These are phyloP conservation scores for Eristalinus sepulchralis DNA, from an alignment of 2,888 invertebrate genomes.

Conservation along the genomic window DNA sequence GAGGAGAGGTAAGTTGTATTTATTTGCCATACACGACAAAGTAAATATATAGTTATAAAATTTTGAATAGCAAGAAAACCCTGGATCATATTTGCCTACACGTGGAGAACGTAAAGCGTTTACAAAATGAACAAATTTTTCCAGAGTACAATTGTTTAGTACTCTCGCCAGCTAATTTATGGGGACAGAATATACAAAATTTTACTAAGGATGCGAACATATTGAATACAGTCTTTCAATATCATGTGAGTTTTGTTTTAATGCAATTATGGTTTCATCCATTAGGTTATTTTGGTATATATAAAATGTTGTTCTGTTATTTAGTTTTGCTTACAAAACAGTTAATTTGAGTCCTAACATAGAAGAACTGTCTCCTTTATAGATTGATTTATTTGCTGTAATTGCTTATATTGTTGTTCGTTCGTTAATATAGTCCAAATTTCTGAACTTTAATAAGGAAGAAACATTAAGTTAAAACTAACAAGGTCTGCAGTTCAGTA, in stretches of 20 bases:
- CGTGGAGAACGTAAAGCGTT: conserved; percentile 88
- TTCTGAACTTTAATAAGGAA: too few relatives aligned
- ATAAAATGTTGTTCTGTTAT: too few relatives aligned
- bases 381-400: too few relatives aligned
- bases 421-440: too few relatives aligned
- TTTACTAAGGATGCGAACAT: conserved; percentile 91
- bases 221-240: conserved; percentile 90
- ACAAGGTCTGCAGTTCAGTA: too few relatives aligned
- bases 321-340: too few relatives aligned
- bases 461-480: too few relatives aligned
- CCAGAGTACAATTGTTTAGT: conserved; percentile 96
- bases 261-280: not conserved
- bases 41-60: conserved; percentile 35
- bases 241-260: conserved; percentile 84
- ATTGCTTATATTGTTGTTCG: too few relatives aligned
- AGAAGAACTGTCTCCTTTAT: too few relatives aligned
- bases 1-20: conserved; percentile 76
- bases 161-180: conserved; percentile 95
- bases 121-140: conserved; percentile 85
- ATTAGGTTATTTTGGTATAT: too few relatives aligned
- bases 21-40: conserved; percentile 26
- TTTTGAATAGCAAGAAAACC: conserved; percentile 84
- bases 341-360: too few relatives aligned
- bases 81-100: conserved; percentile 92
- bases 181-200: conserved; percentile 91